Conservation (phyloP, 2,888 invertebrate species). For the Thecophora atra region DNA sequence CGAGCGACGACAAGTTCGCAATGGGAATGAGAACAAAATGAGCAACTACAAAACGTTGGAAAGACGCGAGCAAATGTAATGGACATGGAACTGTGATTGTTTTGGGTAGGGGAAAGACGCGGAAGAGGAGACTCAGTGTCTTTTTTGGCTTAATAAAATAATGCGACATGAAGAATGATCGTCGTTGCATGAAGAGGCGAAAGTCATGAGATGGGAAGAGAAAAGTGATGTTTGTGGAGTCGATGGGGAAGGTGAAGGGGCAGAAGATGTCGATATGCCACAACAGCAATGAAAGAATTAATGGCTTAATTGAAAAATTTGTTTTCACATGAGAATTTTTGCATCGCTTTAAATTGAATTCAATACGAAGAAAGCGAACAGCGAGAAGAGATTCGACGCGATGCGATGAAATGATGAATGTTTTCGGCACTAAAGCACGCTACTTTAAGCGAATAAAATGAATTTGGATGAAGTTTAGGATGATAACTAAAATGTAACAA, state of each 20-base stretch:
- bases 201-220: not conserved
- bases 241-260: not conserved
- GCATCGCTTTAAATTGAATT: conserved; percentile 15
- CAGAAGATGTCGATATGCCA: conserved; percentile 34
- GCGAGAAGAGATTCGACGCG: not conserved
- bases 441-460: too few species aligned
- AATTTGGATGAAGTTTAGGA: too few species aligned
- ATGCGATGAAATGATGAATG: not conserved
- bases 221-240: too few species aligned
- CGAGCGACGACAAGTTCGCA: conserved; percentile 52
- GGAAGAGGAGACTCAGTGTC: not conserved
- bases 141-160: conserved; percentile 59
- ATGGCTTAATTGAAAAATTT: conserved; percentile 66
- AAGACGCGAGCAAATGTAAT: not conserved
- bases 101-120: conserved; percentile 10
- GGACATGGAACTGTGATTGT: conserved; percentile 12
- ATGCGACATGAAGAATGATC: conserved; percentile 60
- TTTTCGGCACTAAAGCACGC: not conserved
- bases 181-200: conserved; percentile 18
- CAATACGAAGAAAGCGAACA: conserved; percentile 8
- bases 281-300: conserved; percentile 57
- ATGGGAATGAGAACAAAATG: conserved; percentile 34
- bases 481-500: too few species aligned
- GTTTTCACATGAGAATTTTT: conserved; percentile 56
- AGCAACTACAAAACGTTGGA: conserved; percentile 5